These are phyloP conservation scores for Scaptomyza hsui DNA, from an alignment of 1,140 invertebrate genomes.

Conservation along the genomic window DNA sequence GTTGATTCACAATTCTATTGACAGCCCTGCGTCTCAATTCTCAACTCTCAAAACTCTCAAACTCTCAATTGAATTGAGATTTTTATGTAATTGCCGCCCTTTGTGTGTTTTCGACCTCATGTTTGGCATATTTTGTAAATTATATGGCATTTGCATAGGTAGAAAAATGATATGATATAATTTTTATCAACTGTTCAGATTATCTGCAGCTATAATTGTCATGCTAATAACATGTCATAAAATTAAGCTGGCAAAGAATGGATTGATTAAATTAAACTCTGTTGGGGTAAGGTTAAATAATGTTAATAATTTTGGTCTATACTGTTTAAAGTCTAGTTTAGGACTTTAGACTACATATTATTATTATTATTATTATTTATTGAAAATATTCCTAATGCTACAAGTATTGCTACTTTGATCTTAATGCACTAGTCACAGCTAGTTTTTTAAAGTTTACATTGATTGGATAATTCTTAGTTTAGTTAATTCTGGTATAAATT, in stretches of 20 bases:
- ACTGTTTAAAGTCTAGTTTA: too few relatives aligned
- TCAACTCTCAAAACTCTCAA: background rate
- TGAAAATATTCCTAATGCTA: too few relatives aligned
- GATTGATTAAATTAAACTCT: background rate
- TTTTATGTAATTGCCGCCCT: constrained; percentile 70
- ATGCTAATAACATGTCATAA: constrained; percentile 1
- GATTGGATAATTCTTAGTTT: too few relatives aligned
- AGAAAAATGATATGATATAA: constrained; percentile 25
- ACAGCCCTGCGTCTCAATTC: constrained; percentile 27
- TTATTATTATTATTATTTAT: too few relatives aligned
- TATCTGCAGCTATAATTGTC: background rate
- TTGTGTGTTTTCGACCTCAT: constrained; percentile 46
- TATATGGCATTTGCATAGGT: constrained; percentile 61
- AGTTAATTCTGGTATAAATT: too few relatives aligned
- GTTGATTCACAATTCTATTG: constrained; percentile 59
- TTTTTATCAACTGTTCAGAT: background rate
- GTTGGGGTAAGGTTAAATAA: too few relatives aligned
- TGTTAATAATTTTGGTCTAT: too few relatives aligned
- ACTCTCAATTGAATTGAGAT: constrained; percentile 41
- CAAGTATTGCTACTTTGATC: too few relatives aligned
- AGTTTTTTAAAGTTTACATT: too few relatives aligned
- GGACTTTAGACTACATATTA: too few relatives aligned
- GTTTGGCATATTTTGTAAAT: constrained; percentile 76
- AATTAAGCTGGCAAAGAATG: background rate
- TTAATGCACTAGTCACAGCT: too few relatives aligned